A percentile compares a stretch with the other conserved stretches of the same genome.
phyloP scores from a whole-genome alignment of 1,140 invertebrate species.

The Ptiloglossa arizonensis region DNA sequence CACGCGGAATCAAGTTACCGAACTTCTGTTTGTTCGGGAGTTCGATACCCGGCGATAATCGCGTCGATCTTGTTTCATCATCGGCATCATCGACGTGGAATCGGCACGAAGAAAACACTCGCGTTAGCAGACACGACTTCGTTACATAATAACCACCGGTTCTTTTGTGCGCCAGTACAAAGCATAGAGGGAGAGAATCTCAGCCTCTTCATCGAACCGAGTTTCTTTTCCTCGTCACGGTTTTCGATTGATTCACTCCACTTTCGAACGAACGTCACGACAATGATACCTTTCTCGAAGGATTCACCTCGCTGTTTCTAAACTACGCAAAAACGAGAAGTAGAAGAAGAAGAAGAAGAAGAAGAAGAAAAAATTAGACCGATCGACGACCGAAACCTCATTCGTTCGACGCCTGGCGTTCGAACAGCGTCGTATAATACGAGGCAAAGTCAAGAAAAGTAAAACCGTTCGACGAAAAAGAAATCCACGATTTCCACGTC shows the following conservation, averaged over 20 bases:
- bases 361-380: not conserved
- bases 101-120: slow-evolving; percentile 9
- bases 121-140: not conserved
- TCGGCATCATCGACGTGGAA: not conserved
- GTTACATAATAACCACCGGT: slow-evolving; percentile 1
- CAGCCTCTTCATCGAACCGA: not conserved
- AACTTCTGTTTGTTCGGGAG: not conserved
- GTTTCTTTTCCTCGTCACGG: slow-evolving; percentile 17
- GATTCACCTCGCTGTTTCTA: not conserved
- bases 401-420: not conserved
- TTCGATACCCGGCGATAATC: not conserved
- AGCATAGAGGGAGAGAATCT: not conserved
- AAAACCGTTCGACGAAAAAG: not conserved
- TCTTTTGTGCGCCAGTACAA: not conserved
- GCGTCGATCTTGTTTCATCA: slow-evolving; percentile 8
- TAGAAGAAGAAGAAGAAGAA: too few relatives aligned
- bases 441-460: not conserved
- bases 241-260: slow-evolving; percentile 13
- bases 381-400: too few relatives aligned
- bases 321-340: not conserved
- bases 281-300: not conserved
- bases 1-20: too few relatives aligned
- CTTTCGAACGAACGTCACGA: slow-evolving; percentile 4
- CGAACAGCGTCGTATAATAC: too few relatives aligned
- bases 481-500: too few relatives aligned